Percentiles rank a stretch among this genome's conserved stretches.
phyloP scores from a whole-genome alignment of 2,888 invertebrate species.

The Monochamus alternatus region DNA sequence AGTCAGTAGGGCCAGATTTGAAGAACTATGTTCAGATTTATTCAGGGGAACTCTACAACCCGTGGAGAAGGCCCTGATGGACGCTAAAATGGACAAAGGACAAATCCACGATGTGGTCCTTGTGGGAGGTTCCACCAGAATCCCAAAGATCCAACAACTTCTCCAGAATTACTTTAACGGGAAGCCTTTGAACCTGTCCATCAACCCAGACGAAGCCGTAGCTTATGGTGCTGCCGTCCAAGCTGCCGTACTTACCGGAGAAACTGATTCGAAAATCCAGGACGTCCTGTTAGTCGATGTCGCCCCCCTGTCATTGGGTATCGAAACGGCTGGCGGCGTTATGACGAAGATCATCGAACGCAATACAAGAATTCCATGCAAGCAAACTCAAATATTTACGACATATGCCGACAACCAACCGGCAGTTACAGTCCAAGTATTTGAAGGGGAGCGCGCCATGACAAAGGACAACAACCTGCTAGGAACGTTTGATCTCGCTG shows the following conservation, averaged over 20 bases:
- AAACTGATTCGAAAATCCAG: slow-evolving; percentile 80
- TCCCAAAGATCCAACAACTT: slow-evolving; percentile 84
- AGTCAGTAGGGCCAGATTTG: slow-evolving; percentile 83
- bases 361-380: slow-evolving; percentile 74
- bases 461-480: slow-evolving; percentile 85
- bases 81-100: slow-evolving; percentile 83
- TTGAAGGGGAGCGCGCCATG: slow-evolving; percentile 84
- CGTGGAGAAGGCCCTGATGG: slow-evolving; percentile 83
- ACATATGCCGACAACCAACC: slow-evolving; percentile 81
- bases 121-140: slow-evolving; percentile 87
- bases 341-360: slow-evolving; percentile 79
- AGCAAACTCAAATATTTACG: slow-evolving; percentile 76
- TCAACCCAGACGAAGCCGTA: slow-evolving; percentile 68
- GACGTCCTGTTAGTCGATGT: slow-evolving; percentile 82
- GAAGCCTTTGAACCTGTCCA: slow-evolving; percentile 65
- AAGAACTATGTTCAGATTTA: slow-evolving; percentile 82
- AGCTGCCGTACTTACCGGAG: slow-evolving; percentile 65
- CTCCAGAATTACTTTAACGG: slow-evolving; percentile 84
- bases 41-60: slow-evolving; percentile 80
- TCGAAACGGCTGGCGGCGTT: slow-evolving; percentile 86
- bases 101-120: slow-evolving; percentile 86
- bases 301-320: slow-evolving; percentile 80
- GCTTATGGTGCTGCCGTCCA: slow-evolving; percentile 68
- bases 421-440: slow-evolving; percentile 81
- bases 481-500: slow-evolving; percentile 78